Evolutionary conservation across 2,113 vertebrate species (phyloP), one percentile per base, ranked within the genome.

Genomic region (Egretta garzetta): DNA sequence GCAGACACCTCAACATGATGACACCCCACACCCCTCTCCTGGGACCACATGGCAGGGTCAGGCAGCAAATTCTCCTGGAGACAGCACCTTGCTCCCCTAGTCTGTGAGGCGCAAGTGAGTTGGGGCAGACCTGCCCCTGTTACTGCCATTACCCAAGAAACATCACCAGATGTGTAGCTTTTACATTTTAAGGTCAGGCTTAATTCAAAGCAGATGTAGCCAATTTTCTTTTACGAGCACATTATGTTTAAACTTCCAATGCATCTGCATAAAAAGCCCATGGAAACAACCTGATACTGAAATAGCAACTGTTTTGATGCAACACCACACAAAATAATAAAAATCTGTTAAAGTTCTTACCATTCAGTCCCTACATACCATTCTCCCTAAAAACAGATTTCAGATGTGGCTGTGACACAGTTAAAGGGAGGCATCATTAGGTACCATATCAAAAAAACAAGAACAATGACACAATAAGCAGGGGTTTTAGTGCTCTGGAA

Each of bases 141-240:
- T 53, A 17, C 56, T 89, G 60, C 52, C 21, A 24, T 56, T 49
- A 86, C 55, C 53, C 23, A 37, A 83, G 79, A 79, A 94, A 68
- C 76, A 26, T 62, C 55, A 58, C 50, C 89, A 82, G 73, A 58
- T 68, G 73, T 45, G 62, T 56, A 94, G 41, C 79, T 92, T 77
- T 86, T 76, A 72, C 18, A 47, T 88, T 96, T 85, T 79, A 92
- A 89, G 82, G 49, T 87, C 75, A 55, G 35, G 41, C 49, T 49
- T 93, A 82, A 96, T 79, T 91, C 75, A 93, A 97, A 96, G 85
- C 81, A 97, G 80, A 88, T 91, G 96, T 27, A 92, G 87, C 18
- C 24, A 15, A 45, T 96, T 91, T 90, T 95, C 53, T 84, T 97
- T 95, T 88, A 96, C 0, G 11, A 90, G 91, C 50, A 39, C n/a